These are phyloP conservation scores for Phyllostomus discolor DNA, from an alignment of 2,113 vertebrate species.

Conservation along the genomic window DNA sequence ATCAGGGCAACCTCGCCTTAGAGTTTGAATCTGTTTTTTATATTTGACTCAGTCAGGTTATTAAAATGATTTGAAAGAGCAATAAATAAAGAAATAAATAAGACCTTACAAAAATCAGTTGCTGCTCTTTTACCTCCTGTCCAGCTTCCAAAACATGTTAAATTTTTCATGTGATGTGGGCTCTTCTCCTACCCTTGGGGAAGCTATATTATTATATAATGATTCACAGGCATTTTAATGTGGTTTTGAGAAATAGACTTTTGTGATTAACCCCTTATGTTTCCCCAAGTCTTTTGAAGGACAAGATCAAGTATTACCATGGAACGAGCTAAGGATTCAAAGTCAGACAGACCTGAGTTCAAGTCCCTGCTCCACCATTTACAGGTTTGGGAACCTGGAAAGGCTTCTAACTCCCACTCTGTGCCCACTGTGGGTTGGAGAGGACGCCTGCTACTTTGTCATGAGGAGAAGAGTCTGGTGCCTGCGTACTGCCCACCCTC, in stretches of 20 bases:
- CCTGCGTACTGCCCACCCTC: background rate
- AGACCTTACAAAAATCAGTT: background rate
- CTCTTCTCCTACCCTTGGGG: background rate
- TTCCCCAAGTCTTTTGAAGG: background rate
- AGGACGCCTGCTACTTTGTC: too few species aligned
- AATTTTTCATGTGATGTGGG: too few species aligned
- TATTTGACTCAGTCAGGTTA: too few species aligned
- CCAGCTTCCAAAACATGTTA: background rate
- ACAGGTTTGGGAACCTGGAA: background rate
- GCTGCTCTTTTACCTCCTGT: background rate
- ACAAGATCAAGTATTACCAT: background rate
- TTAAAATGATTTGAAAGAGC: too few species aligned
- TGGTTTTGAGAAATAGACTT: background rate
- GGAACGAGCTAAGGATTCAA: background rate
- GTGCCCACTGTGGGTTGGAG: background rate
- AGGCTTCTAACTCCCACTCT: background rate
- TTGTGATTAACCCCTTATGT: background rate
- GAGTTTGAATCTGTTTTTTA: too few species aligned
- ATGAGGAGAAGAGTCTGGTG: background rate
- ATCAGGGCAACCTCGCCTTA: too few species aligned
- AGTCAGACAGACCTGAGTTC: background rate
- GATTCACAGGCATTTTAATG: background rate
- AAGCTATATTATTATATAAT: accelerated
- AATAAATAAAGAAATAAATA: too few species aligned
- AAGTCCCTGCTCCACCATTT: background rate